Evolutionary conservation across 2,888 invertebrate genomes (phyloP), one percentile per base, ranked within the genome.

Genomic region (Sinelater perroti): DNA sequence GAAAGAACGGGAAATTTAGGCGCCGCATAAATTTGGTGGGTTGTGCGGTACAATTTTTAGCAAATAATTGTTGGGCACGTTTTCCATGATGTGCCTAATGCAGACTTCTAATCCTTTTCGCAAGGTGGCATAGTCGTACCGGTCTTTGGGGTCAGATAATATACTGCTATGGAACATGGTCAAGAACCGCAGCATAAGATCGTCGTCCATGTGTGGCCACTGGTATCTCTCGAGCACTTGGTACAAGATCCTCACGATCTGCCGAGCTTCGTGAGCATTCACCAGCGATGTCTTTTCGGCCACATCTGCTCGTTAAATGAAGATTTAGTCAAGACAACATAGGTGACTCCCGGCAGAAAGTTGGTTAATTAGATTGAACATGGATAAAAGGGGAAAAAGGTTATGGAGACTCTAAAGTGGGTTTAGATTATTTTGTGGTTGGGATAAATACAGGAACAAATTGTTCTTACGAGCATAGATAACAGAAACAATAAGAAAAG

Each of bases 61-160:
- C 8, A 85, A 71, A 63, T 83, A 78, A 2, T 73, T 65, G 46
- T 82, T 82, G 2, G 76, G 67, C 8, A 82, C 76, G 61, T 82
- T 80, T 40, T 80, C 78, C 10, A 84, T 80, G 7, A 82, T 79
- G 13, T 82, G 77, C 20, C 81, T 77, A 1, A 86, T 67, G 61
- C 84, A 85, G 1, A 83, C 79, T 67, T 85, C 84, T 4, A 85
- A 76, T 1, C 83, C 82, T 62, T 79, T 81, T 26, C 76, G 77
- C 49, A 85, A 65, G 30, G 75, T 74, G 1, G 65, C 69, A 46
- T 80, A 81, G 1, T 69, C 67, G 3, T 66, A 62, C 3, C 67
- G 45, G 16, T 67, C 67, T 1, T 69, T 64, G 40, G 70, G 21
- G 42, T 63, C 59, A 0, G 70, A 61, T 10, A 64, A 63, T n/a